These are phyloP conservation scores for Danaus chrysippus DNA, from an alignment of 2,888 invertebrate species.

Conservation along the genomic window DNA sequence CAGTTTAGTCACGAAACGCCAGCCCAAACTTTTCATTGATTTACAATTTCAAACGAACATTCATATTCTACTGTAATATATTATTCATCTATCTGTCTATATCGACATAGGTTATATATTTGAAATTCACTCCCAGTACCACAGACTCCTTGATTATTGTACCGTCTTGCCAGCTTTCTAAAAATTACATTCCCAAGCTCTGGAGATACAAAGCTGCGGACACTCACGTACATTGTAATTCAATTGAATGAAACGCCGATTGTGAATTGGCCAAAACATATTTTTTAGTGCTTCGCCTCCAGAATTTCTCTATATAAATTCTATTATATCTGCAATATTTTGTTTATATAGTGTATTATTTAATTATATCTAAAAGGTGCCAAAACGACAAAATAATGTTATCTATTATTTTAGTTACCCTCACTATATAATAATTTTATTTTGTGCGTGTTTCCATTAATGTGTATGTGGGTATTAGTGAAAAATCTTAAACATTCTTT, in stretches of 20 bases:
- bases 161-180: slow-evolving; percentile 47
- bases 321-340: slow-evolving; percentile 12
- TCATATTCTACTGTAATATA: neutral
- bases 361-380: too few relatives aligned
- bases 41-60: too few relatives aligned
- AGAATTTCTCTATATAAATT: slow-evolving; percentile 26
- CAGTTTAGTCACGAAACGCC: too few relatives aligned
- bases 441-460: neutral
- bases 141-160: slow-evolving; percentile 29
- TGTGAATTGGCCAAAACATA: slow-evolving; percentile 68
- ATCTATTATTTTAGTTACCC: too few relatives aligned
- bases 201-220: slow-evolving; percentile 50
- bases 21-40: too few relatives aligned
- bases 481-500: neutral
- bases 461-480: neutral
- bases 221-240: slow-evolving; percentile 72
- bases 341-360: too few relatives aligned
- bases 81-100: neutral
- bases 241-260: slow-evolving; percentile 66
- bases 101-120: slow-evolving; percentile 2
- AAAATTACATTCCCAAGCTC: slow-evolving; percentile 58
- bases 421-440: neutral
- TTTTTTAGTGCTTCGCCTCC: slow-evolving; percentile 55
- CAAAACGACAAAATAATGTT: too few relatives aligned
- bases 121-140: slow-evolving; percentile 24